Evolutionary conservation across 2,113 vertebrate genomes (phyloP).

Genomic region (Heterotis niloticus): DNA sequence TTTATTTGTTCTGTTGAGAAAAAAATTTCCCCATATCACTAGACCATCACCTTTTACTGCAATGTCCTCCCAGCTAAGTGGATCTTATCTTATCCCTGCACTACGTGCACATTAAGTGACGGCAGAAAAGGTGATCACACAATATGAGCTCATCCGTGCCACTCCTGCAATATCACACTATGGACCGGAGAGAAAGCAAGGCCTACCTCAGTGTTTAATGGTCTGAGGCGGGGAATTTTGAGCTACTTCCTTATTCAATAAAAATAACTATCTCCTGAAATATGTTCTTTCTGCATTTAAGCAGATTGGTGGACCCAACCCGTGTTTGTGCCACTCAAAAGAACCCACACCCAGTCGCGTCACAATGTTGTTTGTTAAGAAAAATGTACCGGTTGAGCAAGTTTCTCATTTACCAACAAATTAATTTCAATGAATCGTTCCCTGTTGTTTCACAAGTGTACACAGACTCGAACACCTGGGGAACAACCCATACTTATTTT

Average conservation of each 20-base stretch:
- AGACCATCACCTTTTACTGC: background rate
- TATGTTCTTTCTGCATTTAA: too few species aligned
- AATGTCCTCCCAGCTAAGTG: background rate
- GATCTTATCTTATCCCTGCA: background rate
- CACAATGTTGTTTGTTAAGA: background rate
- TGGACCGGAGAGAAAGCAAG: too few species aligned
- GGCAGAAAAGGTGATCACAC: background rate
- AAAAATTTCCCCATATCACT: background rate
- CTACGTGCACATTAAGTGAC: background rate
- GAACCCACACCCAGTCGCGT: background rate
- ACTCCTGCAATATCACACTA: background rate
- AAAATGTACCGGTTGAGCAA: background rate
- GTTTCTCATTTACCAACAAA: background rate
- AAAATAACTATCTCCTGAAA: background rate
- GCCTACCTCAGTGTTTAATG: background rate
- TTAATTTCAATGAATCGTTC: slow-evolving; percentile 13
- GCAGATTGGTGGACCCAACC: background rate
- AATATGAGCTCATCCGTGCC: background rate
- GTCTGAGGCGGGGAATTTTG: background rate
- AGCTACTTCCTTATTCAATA: background rate
- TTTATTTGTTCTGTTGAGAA: too few species aligned
- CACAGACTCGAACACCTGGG: background rate
- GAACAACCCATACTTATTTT: background rate
- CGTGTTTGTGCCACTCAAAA: background rate
- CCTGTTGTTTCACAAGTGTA: slow-evolving; percentile 2